Base-by-base conservation (phyloP, 1,140 invertebrate genomes). In the Dendrolimus punctatus region DNA sequence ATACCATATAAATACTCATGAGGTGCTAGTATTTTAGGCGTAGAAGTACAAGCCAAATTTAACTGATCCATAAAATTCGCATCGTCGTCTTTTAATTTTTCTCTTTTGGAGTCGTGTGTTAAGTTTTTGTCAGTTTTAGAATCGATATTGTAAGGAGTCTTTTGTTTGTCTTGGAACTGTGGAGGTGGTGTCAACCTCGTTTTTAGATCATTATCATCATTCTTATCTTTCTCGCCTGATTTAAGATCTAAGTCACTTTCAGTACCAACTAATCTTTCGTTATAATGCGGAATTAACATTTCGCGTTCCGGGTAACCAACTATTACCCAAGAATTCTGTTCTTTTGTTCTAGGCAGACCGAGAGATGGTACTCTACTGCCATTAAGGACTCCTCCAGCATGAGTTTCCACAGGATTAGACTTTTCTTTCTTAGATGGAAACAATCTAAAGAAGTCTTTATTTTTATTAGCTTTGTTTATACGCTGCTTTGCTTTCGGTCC, bases 151-250 rank as follows among this genome's bases (percentile, higher is more conserved):
- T 84, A 78, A 44, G 80, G 76, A 37, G 61, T 72, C 53, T 77
- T 82, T 45, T 77, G 73, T 62, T 83, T 85, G 46, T 88, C 87
- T 75, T 86, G 80, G 49, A 87, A 87, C 52, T 87, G 74, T 43
- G 70, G 74, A 6, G 86, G 86, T 42, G 87, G 87, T 39, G 84
- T 81, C 5, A 88, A 62, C 60, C 77, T 71, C 40, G 68, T 69
- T 64, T 74, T 78, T 6, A 69, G 57, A 48, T 64, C 64, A 53
- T 42, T 51, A 0, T 39, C 8, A 39, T 76, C 76, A 5, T 76
- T 55, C n/a, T 74, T 64, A 45, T 50, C 43, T 57, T 69, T 73
- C 39, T 85, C 75, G 61, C 80, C 84, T 38, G 62, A 36, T 57
- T 73, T 66, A 40, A 68, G 38, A 38, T 77, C 73, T 7, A 62